Percentiles rank a stretch among this genome's conserved stretches.
These are phyloP conservation scores for Pteria penguin DNA, from an alignment of 2,888 invertebrate genomes.

Conservation along the genomic window DNA sequence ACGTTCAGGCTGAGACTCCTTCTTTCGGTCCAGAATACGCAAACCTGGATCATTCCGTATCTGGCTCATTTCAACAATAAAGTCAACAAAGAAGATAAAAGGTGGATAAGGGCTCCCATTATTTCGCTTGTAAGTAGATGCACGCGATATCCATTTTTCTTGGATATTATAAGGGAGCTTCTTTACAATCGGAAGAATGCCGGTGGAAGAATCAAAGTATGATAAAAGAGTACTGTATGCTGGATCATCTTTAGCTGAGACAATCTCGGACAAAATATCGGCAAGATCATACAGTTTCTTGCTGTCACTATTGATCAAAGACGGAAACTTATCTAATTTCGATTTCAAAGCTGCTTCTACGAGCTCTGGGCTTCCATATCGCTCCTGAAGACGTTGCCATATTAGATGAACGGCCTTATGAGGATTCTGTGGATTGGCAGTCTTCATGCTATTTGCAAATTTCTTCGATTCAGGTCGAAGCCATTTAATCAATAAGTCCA, in stretches of 20 bases:
- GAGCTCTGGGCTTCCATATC: constrained; percentile 30
- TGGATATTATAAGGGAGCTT: constrained; percentile 3
- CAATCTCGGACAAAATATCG: constrained; percentile 5
- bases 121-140: constrained; percentile 13
- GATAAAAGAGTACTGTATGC: neutral
- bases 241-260: constrained; percentile 4
- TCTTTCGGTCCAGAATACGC: neutral
- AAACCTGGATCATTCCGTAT: constrained; percentile 29
- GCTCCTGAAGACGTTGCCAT: constrained; percentile 37
- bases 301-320: too few species aligned
- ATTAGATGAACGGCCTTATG: constrained; percentile 14
- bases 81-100: constrained; percentile 20
- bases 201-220: constrained; percentile 14
- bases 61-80: too few species aligned
- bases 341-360: constrained; percentile 28
- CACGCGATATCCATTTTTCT: constrained; percentile 19
- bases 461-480: constrained; percentile 30
- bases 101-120: constrained; percentile 16
- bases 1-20: neutral
- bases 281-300: constrained; percentile 11
- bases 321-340: too few species aligned
- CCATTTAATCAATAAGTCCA: constrained; percentile 38
- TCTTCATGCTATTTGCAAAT: constrained; percentile 32
- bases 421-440: constrained; percentile 31
- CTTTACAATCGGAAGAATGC: constrained; percentile 11